Evolutionary conservation across 2,113 vertebrate species (phyloP), one percentile per base, ranked within the genome.

Genomic region (Chaetorhynchus papuensis): DNA sequence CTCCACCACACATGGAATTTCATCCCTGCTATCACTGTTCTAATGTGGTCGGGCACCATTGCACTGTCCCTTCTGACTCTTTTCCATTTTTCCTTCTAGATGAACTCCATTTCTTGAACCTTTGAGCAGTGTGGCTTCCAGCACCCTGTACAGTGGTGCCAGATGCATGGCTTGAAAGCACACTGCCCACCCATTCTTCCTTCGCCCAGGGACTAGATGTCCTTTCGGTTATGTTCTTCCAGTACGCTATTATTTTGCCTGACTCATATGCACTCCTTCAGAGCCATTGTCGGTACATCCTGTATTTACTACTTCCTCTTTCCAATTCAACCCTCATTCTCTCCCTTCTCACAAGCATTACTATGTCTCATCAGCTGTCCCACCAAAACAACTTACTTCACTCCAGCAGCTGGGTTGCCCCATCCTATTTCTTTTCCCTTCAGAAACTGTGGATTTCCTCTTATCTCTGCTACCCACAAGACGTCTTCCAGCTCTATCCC

Each of bases 261-360:
- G 56, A 65, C 20, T 76, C 78, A 71, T 39, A 81, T 4, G 10
- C 63, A 47, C 59, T 89, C 71, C 59, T 63, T 90, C 39, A 70
- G 35, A 77, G 21, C 30, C 35, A 30, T 12, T 12, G 18, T 63
- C 17, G 85, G 24, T 27, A 89, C 50, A 84, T 93, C 49, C 77
- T 93, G 39, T 75, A 64, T 71, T 89, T 94, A 52, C 39, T 87
- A 30, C 61, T 93, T 91, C 91, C 41, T 93, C 52, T 91, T 87
- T 95, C 84, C 61, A 68, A 3, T 66, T 47, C 39, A 75, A 35
- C 16, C 15, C 21, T 71, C 60, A 84, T 91, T 78, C 88, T 88
- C 37, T 89, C 68, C 59, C 42, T 78, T 91, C 65, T 83, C 56
- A 77, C 50, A 41, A 77, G 35, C 17, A 30, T 65, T 66, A 53